Conservation (phyloP, 1,140 invertebrate species). For the Drosophila rhopaloa region DNA sequence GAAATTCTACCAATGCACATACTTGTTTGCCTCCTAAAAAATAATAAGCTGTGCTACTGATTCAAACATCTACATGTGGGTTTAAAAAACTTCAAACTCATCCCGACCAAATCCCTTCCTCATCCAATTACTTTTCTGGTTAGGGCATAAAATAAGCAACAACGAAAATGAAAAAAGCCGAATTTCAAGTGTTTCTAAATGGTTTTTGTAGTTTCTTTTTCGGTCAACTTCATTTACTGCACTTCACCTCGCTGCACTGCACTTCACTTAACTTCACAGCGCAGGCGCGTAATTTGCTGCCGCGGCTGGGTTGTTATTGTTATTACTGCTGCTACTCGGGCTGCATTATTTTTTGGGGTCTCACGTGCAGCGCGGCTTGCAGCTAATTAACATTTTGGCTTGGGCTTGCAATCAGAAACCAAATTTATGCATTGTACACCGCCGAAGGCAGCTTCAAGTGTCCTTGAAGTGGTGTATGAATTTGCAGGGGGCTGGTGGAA, state of each 20-base stretch:
- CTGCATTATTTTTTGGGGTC: constrained; percentile 40
- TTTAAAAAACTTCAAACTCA: neutral
- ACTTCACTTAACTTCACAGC: constrained; percentile 30
- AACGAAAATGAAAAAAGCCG: neutral
- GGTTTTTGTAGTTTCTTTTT: constrained; percentile 15
- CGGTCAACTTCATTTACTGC: constrained; percentile 30
- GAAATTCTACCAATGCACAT: no score
- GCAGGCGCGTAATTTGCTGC: constrained; percentile 66
- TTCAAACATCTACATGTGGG: neutral
- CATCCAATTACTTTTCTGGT: neutral
- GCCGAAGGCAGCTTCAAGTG: constrained; percentile 51
- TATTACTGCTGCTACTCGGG: constrained; percentile 27
- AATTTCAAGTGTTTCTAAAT: constrained; percentile 6
- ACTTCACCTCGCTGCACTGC: constrained; percentile 37
- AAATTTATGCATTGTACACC: constrained; percentile 60
- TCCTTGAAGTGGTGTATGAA: constrained; percentile 48
- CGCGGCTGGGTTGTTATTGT: constrained; percentile 35
- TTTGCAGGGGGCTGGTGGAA: neutral
- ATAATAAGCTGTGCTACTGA: neutral
- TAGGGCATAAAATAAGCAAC: constrained; percentile 7
- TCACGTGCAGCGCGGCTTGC: constrained; percentile 56
- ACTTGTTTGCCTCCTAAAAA: neutral
- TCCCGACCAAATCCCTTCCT: constrained; percentile 3
- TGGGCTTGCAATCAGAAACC: constrained; percentile 60
- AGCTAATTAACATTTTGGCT: constrained; percentile 74